Evolutionary conservation across 2,113 vertebrate genomes (phyloP), one percentile per base, ranked within the genome.

Genomic region (Pagrus major): DNA sequence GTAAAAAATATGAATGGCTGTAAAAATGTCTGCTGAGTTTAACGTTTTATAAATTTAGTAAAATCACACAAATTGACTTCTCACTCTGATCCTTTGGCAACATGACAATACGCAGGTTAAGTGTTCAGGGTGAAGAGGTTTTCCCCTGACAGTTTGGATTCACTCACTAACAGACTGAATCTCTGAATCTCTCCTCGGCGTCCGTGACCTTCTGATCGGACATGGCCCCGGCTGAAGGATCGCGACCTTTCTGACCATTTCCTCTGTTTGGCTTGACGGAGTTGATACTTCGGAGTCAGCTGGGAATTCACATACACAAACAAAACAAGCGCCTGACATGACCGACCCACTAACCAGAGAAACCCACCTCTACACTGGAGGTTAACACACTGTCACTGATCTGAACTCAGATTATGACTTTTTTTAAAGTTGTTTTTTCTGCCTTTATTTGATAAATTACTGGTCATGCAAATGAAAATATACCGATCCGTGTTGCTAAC

Each of bases 231-330:
- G 64, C 55, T 59, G 35, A 37, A 37, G 83, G 84, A 83, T 84
- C 3, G 1, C 5, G 49, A 84, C 86, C 88, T 59, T 4, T 84
- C 25, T 58, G 81, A 6, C 52, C 73, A n/a, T 46, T 84, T 3
- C 75, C 70, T 69, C 46, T 81, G 72, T 84, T 70, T 52, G 63
- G 71, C 67, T 80, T 80, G 52, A 41, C 23, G 0, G 59, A 77
- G 76, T 31, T 71, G 78, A 80, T 60, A 78, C 84, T 80, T 71
- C 42, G 72, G 58, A 23, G 81, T 18, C 81, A 47, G 76, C 73
- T 15, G 87, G 86, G 84, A 91, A 85, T 89, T 81, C 60, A 66
- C 27, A 88, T 6, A 75, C 69, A 41, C 72, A 82, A 74, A 76
- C 44, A 46, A 47, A 71, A 68, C 72, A 39, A 29, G 10, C 54